A percentile compares a stretch with the other conserved stretches of the same genome.
These are phyloP conservation scores for Ceratosolen fusciceps DNA, from an alignment of 1,140 invertebrate species.

Conservation along the genomic window DNA sequence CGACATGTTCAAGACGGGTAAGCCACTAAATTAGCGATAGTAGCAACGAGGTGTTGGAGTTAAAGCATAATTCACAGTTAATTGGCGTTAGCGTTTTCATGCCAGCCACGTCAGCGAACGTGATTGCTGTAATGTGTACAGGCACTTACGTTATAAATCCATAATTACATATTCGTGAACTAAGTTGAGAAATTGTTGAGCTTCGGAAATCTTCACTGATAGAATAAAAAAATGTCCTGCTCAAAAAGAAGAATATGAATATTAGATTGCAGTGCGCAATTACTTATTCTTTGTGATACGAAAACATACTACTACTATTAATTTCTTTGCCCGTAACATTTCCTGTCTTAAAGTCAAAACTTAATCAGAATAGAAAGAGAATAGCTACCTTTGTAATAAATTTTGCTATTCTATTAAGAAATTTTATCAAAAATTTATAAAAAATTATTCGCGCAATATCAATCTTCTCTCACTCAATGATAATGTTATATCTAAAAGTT, in stretches of 20 bases:
- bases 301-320: not conserved
- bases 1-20: slow-evolving; percentile 65
- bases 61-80: slow-evolving; percentile 68
- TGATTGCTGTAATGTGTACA: slow-evolving; percentile 48
- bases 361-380: not conserved
- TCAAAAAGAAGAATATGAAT: not conserved
- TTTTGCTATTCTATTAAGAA: no score
- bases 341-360: not conserved
- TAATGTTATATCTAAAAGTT: no score
- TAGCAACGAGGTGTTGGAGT: not conserved
- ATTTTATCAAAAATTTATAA: no score
- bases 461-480: no score
- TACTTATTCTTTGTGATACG: not conserved
- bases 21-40: slow-evolving; percentile 67
- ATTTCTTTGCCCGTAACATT: not conserved
- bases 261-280: not conserved
- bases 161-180: not conserved
- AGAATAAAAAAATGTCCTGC: not conserved
- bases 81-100: slow-evolving; percentile 71
- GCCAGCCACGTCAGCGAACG: slow-evolving; percentile 68
- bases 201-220: not conserved
- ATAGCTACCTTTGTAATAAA: not conserved
- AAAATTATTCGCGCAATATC: no score
- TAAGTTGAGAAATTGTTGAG: not conserved
- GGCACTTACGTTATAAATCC: not conserved